Conservation (phyloP, 1,140 invertebrate genomes). For the Cotesia chilonis region DNA sequence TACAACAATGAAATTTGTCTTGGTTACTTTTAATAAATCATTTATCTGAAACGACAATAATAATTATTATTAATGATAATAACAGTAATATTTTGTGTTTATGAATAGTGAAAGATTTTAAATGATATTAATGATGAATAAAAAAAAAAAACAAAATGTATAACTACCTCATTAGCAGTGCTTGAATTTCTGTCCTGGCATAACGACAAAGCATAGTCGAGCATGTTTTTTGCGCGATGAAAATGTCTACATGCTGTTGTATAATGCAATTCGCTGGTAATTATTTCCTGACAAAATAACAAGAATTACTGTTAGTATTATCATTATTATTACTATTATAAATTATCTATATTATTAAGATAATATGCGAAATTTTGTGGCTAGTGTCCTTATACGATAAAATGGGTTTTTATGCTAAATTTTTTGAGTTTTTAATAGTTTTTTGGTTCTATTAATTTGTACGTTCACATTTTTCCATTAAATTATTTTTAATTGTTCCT, state of each 20-base stretch:
- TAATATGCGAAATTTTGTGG: too few species aligned
- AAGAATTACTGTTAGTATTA: neutral
- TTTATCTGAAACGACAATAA: constrained; percentile 73
- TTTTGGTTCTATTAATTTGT: too few species aligned
- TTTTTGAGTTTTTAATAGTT: neutral
- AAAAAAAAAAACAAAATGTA: constrained; percentile 24
- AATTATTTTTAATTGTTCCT: too few species aligned
- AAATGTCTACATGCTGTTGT: constrained; percentile 88
- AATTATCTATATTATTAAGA: too few species aligned
- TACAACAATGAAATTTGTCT: constrained; percentile 95
- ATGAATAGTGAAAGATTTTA: constrained; percentile 11
- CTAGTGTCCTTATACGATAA: too few species aligned
- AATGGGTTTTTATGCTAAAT: neutral
- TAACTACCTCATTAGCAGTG: constrained; percentile 80
- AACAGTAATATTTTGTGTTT: constrained; percentile 13
- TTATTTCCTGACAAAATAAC: constrained; percentile 49
- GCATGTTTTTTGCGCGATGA: constrained; percentile 84
- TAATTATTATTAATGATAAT: constrained; percentile 30
- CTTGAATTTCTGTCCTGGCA: constrained; percentile 69
- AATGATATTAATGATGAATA: neutral
- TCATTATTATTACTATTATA: too few species aligned
- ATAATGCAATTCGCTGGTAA: constrained; percentile 68
- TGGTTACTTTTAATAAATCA: constrained; percentile 85
- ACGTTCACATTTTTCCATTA: too few species aligned
- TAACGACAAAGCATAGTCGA: constrained; percentile 72